Evolutionary conservation across 2,888 invertebrate genomes (phyloP), one percentile per base, ranked within the genome.

Genomic region (Aphodius granarius): DNA sequence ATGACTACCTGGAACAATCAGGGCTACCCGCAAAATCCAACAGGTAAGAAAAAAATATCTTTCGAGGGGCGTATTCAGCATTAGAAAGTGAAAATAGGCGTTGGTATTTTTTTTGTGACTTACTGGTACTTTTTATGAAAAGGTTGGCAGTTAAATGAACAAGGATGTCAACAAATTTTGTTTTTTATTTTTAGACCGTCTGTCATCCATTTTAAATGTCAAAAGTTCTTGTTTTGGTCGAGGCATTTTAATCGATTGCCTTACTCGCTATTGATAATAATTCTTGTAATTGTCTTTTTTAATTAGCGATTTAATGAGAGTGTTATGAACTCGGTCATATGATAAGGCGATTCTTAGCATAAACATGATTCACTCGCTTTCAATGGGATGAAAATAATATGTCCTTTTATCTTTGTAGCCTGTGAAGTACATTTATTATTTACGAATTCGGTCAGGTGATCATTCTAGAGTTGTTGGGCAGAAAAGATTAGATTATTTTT

Each of bases 1-100:
- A 68, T 68, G 68, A 68, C 68, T 19, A 68, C 68, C n/a, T 68
- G 68, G 68, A 68, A 68, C 21, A 68, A 68, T 22, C 20, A 22
- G 20, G 68, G 68, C n/a, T 68, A 68, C 22, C 68, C 68, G 19
- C 43, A 43, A 43, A 43, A 43, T 43, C 68, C 68, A 2, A 13
- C 18, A 68, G 68, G 68, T 68, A 68, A 9, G 68, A 19, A 66
- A 66, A n/a, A 5, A 18, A 20, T 19, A 66, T 68, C 21, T 68
- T 13, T 66, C 21, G 21, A 68, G 20, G 16, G 17, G 19, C 65
- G 65, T 19, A 65, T 65, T 15, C 16, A 15, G 2, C 18, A 19
- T 21, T 68, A 68, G 21, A 21, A 20, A 68, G 20, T 13, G 13
- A 17, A 43, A 43, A 6, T 66, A 66, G 17, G 20, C 16, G 68